Percentiles rank a stretch among this genome's conserved stretches.
phyloP scores from a whole-genome alignment of 1,140 invertebrate species.

The Pseudachorutes palmiensis region DNA sequence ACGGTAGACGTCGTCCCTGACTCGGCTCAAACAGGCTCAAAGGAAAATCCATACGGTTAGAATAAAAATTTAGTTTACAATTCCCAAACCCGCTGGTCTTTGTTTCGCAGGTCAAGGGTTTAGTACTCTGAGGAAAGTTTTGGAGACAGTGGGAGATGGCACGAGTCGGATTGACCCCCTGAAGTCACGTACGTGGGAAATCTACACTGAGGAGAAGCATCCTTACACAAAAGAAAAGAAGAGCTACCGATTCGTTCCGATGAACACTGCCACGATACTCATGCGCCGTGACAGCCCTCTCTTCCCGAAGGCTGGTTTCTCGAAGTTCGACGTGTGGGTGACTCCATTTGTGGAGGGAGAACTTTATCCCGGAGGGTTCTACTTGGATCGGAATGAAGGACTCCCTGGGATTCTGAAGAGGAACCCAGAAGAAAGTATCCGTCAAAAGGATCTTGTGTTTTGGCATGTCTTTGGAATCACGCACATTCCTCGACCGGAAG shows the following conservation, averaged over 20 bases:
- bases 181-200: conserved; percentile 1
- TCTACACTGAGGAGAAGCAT: background rate
- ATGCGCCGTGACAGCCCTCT: conserved; percentile 15
- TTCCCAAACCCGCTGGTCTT: background rate
- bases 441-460: conserved; percentile 17
- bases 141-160: background rate
- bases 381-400: conserved; percentile 17
- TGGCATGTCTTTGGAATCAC: conserved; percentile 26
- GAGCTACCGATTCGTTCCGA: background rate
- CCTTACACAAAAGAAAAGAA: background rate
- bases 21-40: conserved; percentile 1
- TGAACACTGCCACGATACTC: background rate
- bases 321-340: conserved; percentile 19
- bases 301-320: conserved; percentile 11
- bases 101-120: background rate
- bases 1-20: conserved; percentile 14
- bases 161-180: background rate
- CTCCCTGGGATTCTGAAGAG: conserved; percentile 12
- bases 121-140: background rate
- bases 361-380: conserved; percentile 23
- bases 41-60: conserved; percentile 4
- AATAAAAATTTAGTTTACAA: background rate
- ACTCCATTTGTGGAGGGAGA: conserved; percentile 25
- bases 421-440: conserved; percentile 7
- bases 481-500: conserved; percentile 20